Base-by-base conservation (phyloP, 2,797 vertebrate species). In the Pipistrellus nathusii region DNA sequence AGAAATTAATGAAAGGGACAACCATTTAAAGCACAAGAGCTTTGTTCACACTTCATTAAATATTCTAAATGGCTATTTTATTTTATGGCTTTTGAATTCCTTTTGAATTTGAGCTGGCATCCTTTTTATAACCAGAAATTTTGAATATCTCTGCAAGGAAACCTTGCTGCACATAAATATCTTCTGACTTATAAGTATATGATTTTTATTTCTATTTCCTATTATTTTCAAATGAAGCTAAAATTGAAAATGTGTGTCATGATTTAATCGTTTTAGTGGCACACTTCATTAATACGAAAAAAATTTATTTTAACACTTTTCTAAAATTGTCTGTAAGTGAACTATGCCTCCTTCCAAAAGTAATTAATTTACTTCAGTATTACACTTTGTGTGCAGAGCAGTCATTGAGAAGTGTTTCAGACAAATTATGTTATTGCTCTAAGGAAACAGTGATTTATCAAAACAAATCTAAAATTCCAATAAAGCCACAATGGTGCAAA, bases 41-140 rank as follows among this genome's bases (percentile, higher is more conserved):
- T 94, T 93, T 76, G 91, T 96, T 97, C 96, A 96, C 96, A 97
- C 96, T 38, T 46, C 97, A 97, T 95, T 97, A 93, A 88, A 95
- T 96, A 90, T 95, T 95, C 96, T 95, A 96, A 96, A 96, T 71
- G 41, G 81, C 80, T 87, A 92, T 91, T 97, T 97, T 90, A 97
- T 96, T 97, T 97, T 71, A 95, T 82, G 95, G 71, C 7, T 88
- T 94, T 93, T 97, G 44, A 64, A 91, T 84, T 57, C 38, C 32
- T 95, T 96, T 86, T 83, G 59, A 95, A 96, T 95, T 81, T 6
- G 94, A 87, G 14, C n/a, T 97, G 93, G 83, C 77, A 94, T 95
- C 25, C 62, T 96, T 96, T 96, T 97, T 95, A 91, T 92, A 97
- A 96, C 38, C 69, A 95, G 15, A 55, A 93, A 95, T 94, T 94